These are phyloP conservation scores for Dendronephthya gigantea DNA, from an alignment of 64 coral and sea anemone species.

Conservation along the genomic window DNA sequence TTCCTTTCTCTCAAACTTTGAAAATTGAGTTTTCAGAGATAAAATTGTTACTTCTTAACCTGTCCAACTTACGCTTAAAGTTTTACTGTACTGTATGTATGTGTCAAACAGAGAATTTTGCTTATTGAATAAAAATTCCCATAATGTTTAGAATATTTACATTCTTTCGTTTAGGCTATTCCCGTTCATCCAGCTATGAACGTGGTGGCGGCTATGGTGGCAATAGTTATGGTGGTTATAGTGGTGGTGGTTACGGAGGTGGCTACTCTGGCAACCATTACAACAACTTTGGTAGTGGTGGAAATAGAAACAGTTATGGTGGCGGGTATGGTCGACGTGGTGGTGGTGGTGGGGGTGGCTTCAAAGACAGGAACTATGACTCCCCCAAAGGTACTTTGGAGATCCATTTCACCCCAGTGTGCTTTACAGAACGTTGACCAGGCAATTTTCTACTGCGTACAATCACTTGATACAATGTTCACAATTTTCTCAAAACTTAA, in stretches of 20 bases:
- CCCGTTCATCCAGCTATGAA: constrained; percentile 26
- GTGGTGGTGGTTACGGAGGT: constrained; percentile 30
- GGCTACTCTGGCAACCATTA: not conserved
- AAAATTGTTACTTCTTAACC: no score
- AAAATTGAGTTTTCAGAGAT: no score
- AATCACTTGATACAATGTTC: no score
- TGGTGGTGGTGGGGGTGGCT: constrained; percentile 16
- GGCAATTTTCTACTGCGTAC: no score
- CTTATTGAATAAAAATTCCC: no score
- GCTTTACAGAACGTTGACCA: no score
- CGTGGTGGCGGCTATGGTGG: constrained; percentile 40
- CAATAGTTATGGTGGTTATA: constrained; percentile 37
- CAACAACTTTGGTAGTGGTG: constrained; percentile 1
- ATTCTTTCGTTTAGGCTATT: not conserved
- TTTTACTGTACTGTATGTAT: no score
- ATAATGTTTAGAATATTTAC: not conserved
- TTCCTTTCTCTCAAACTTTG: no score
- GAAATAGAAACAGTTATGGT: not conserved
- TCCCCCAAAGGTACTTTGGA: constrained; percentile 9
- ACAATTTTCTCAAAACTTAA: no score
- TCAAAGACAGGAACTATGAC: constrained; percentile 20
- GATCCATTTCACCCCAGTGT: no score
- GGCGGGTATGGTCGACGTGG: constrained; percentile 44
- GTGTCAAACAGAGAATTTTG: no score
- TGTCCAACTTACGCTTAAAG: no score